Percentiles rank a stretch among this genome's conserved stretches.
Conservation (phyloP, 2,113 vertebrate species). For the Oxygymnocypris stewartii region DNA sequence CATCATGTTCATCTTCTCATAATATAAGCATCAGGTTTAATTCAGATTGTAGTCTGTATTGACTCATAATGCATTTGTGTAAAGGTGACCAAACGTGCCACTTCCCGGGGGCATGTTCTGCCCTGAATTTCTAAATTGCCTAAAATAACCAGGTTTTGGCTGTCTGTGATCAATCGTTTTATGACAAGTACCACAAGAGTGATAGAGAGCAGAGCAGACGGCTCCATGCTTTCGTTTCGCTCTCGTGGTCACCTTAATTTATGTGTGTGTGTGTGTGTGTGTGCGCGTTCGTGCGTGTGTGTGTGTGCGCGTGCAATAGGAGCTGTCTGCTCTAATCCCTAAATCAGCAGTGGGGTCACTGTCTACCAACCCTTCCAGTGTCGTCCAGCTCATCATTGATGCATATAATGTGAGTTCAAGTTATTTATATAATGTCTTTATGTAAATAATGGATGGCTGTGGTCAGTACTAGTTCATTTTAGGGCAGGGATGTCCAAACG, state of each 20-base stretch:
- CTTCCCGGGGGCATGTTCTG: too few relatives aligned
- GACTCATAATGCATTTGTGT: too few relatives aligned
- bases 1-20: neutral
- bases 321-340: slow-evolving; percentile 92
- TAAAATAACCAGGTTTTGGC: too few relatives aligned
- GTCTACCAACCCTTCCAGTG: slow-evolving; percentile 93
- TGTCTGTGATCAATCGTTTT: too few relatives aligned
- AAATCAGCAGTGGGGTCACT: slow-evolving; percentile 94
- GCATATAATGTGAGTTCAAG: slow-evolving; percentile 91
- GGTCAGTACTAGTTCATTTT: neutral
- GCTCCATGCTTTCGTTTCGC: too few relatives aligned
- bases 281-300: neutral
- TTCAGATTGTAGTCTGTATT: too few relatives aligned
- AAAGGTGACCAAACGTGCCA: too few relatives aligned
- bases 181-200: too few relatives aligned
- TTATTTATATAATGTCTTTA: neutral
- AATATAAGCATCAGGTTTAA: neutral
- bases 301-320: slow-evolving; percentile 69
- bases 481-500: neutral
- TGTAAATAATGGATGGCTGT: neutral
- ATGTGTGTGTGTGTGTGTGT: neutral
- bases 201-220: too few relatives aligned
- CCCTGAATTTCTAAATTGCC: too few relatives aligned
- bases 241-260: too few relatives aligned
- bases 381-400: slow-evolving; percentile 93